Conservation (phyloP, 92 coral and sea anemone genomes). For the Porites cylindrica region DNA sequence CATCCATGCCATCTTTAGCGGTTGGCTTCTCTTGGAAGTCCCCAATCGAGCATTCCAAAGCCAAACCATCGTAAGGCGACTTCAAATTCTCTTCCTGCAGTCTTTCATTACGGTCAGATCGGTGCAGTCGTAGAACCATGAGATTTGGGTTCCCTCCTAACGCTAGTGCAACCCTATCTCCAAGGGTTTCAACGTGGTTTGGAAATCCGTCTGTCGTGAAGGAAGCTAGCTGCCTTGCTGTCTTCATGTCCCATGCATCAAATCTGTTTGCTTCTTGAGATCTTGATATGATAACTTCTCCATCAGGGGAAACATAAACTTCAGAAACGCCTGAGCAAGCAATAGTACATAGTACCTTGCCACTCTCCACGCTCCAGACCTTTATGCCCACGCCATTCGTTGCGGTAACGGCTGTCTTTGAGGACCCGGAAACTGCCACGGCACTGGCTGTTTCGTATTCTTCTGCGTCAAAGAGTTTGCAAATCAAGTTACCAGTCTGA, state of each 20-base stretch:
- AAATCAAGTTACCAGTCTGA: conserved; percentile 42
- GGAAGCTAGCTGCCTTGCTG: conserved; percentile 58
- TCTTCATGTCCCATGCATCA: conserved; percentile 67
- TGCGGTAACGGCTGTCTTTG: conserved; percentile 60
- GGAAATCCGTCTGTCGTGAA: conserved; percentile 79
- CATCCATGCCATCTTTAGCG: conserved; percentile 66
- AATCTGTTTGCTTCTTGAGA: conserved; percentile 56
- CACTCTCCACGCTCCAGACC: conserved; percentile 63
- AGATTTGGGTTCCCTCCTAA: conserved; percentile 75
- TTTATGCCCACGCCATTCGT: conserved; percentile 26
- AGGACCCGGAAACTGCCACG: conserved; percentile 39
- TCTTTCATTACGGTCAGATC: conserved; percentile 31
- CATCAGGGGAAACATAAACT: conserved; percentile 60
- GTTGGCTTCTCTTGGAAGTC: conserved; percentile 57
- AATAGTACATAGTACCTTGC: conserved; percentile 56
- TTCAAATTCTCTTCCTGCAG: background rate
- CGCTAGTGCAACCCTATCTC: conserved; percentile 74
- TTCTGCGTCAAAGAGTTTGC: conserved; percentile 45
- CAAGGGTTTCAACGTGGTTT: conserved; percentile 57
- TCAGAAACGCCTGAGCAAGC: conserved; percentile 35
- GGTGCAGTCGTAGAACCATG: conserved; percentile 68
- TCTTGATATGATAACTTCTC: conserved; percentile 64
- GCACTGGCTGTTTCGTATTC: conserved; percentile 40
- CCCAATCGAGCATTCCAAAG: conserved; percentile 34
- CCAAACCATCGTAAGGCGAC: conserved; percentile 63